A percentile compares a stretch with the other conserved stretches of the same genome.
Conservation (phyloP, 2,888 invertebrate species). For the Hyppa rectilinea region DNA sequence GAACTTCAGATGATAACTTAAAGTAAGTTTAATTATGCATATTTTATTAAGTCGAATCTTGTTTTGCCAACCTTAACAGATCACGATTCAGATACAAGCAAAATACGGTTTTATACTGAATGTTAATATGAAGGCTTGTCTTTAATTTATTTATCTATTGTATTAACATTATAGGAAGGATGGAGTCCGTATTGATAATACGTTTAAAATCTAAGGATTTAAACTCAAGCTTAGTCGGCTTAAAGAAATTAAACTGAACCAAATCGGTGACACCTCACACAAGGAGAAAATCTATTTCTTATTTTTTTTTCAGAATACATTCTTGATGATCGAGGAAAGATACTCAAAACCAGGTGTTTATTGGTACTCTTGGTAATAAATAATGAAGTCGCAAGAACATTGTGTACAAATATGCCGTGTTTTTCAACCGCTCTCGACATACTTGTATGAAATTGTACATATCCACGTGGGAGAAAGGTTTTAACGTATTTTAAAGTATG, state of each 20-base stretch:
- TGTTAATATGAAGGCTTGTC: constrained; percentile 78
- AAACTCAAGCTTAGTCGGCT: neutral
- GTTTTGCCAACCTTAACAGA: constrained; percentile 83
- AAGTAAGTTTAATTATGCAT: constrained; percentile 53
- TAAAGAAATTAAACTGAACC: neutral
- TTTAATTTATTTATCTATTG: constrained; percentile 85
- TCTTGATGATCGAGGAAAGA: neutral
- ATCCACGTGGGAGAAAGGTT: constrained; percentile 79
- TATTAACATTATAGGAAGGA: constrained; percentile 69
- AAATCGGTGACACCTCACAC: neutral
- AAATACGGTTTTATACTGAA: constrained; percentile 79
- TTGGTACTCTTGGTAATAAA: constrained; percentile 13
- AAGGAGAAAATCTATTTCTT: neutral
- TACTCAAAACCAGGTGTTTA: neutral
- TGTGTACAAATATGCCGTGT: constrained; percentile 42
- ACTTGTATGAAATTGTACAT: constrained; percentile 71
- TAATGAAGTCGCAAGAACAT: constrained; percentile 8
- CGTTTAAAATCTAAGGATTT: constrained; percentile 1
- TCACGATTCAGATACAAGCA: constrained; percentile 76
- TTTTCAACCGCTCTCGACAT: constrained; percentile 47
- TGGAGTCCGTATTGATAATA: constrained; percentile 20
- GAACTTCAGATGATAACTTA: constrained; percentile 16
- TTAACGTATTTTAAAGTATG: constrained; percentile 86
- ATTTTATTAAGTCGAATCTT: constrained; percentile 70
- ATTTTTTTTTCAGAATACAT: neutral